Conservation (phyloP, 2,888 invertebrate genomes). For the Celastrina argiolus region DNA sequence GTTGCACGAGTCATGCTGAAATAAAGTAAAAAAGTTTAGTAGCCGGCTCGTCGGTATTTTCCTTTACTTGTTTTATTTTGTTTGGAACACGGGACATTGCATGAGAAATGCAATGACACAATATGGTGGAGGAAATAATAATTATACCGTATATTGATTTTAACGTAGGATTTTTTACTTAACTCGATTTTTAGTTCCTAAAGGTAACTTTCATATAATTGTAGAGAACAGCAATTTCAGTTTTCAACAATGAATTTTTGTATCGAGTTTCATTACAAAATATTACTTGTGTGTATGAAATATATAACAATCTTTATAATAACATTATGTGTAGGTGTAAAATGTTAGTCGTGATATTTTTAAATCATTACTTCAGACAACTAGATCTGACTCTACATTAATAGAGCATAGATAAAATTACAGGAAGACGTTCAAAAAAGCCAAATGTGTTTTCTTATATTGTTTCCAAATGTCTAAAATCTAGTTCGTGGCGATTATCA, state of each 20-base stretch:
- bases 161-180: neutral
- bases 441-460: neutral
- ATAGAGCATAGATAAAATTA: neutral
- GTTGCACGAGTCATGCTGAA: constrained; percentile 46
- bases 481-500: neutral
- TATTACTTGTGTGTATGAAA: too few species aligned
- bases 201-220: neutral
- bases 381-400: neutral
- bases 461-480: too few species aligned
- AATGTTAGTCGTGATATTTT: too few species aligned
- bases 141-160: constrained; percentile 41
- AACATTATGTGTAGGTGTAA: too few species aligned
- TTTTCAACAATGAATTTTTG: too few species aligned
- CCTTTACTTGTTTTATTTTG: constrained; percentile 73
- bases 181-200: neutral
- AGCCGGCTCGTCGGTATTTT: constrained; percentile 75
- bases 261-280: too few species aligned
- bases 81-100: constrained; percentile 73
- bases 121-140: constrained; percentile 64
- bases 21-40: constrained; percentile 76
- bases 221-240: neutral
- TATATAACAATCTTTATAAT: too few species aligned
- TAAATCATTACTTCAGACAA: too few species aligned
- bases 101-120: constrained; percentile 75
- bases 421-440: neutral